Conservation (phyloP, 2,113 vertebrate genomes). For the Spea multiplicata region DNA sequence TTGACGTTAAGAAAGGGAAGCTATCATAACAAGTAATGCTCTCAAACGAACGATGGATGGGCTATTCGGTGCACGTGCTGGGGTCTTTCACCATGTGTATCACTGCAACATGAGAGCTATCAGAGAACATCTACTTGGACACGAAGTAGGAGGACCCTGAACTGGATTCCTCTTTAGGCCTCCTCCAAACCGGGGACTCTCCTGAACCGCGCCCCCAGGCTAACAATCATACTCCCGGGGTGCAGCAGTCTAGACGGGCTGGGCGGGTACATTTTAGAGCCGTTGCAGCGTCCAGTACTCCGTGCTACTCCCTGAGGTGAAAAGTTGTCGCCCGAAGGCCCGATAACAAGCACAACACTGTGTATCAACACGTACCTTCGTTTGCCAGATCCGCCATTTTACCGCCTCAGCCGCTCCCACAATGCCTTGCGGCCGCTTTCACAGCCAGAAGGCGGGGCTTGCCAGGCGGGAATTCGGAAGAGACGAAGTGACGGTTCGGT, state of each 20-base stretch:
- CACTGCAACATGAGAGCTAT: too few species aligned
- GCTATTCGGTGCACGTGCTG: too few species aligned
- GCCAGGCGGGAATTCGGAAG: slow-evolving; percentile 23
- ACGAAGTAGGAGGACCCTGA: too few species aligned
- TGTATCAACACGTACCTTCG: slow-evolving; percentile 72
- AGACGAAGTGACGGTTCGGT: not conserved
- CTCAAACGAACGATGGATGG: too few species aligned
- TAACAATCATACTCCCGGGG: not conserved
- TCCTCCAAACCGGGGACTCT: not conserved
- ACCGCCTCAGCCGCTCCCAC: slow-evolving; percentile 78
- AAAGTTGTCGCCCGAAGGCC: too few species aligned
- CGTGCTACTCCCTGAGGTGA: too few species aligned
- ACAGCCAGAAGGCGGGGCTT: slow-evolving; percentile 30
- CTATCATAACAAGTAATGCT: too few species aligned
- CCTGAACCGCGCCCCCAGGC: slow-evolving; percentile 36
- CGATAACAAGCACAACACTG: not conserved
- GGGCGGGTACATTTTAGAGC: not conserved
- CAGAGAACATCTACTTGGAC: too few species aligned
- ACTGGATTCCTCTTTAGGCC: not conserved
- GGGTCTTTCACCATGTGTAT: too few species aligned
- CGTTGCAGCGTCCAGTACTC: too few species aligned
- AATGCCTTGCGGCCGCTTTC: slow-evolving; percentile 68
- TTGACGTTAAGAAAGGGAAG: too few species aligned
- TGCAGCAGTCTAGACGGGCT: not conserved
- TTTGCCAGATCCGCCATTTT: slow-evolving; percentile 88